Conservation (phyloP, 2,888 invertebrate genomes). For the Ophion costatus region DNA sequence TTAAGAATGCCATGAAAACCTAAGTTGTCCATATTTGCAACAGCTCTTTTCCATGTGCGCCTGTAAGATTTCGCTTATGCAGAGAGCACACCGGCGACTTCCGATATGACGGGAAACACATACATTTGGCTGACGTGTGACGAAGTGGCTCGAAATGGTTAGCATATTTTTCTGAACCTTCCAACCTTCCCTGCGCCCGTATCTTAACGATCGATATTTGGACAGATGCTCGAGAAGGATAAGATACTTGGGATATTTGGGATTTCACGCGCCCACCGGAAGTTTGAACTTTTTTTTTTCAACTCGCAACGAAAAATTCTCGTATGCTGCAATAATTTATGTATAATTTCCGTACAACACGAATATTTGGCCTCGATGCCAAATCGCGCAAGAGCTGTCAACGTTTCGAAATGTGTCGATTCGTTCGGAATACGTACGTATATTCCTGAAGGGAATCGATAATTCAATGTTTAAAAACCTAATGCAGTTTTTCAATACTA, state of each 20-base stretch:
- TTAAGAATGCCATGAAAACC: neutral
- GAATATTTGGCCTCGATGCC: neutral
- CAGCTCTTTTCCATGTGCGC: neutral
- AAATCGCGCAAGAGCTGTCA: neutral
- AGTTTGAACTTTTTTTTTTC: neutral
- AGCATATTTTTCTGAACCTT: slow-evolving; percentile 37
- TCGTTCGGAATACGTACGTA: neutral
- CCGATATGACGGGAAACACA: slow-evolving; percentile 14
- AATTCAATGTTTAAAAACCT: no score
- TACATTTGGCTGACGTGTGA: slow-evolving; percentile 22
- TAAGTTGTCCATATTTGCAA: neutral
- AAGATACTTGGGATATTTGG: slow-evolving; percentile 25
- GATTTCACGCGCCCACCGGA: slow-evolving; percentile 10
- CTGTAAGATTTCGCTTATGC: slow-evolving; percentile 20
- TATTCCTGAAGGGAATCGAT: no score
- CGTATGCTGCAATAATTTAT: neutral
- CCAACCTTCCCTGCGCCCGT: slow-evolving; percentile 16
- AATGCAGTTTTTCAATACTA: no score
- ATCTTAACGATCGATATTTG: slow-evolving; percentile 50
- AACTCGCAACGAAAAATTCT: neutral
- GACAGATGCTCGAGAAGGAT: slow-evolving; percentile 44
- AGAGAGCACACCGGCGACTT: slow-evolving; percentile 1
- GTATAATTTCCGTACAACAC: neutral
- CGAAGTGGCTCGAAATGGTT: slow-evolving; percentile 30
- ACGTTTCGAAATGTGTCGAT: neutral